Conservation (phyloP, 2,113 vertebrate genomes). For the Calyptomena viridis region DNA sequence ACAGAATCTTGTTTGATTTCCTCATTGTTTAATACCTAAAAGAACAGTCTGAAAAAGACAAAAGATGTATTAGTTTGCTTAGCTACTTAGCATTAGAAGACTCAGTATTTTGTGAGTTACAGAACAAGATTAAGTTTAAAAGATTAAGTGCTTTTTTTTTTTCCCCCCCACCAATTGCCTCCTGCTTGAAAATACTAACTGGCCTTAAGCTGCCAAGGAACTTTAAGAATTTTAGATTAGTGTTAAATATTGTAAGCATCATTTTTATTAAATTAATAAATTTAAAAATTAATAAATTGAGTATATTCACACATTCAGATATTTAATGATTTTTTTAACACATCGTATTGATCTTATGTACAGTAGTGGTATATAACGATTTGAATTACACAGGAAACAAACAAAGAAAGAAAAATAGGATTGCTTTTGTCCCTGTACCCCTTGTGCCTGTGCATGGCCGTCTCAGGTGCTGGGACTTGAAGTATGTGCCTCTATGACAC, state of each 20-base stretch:
- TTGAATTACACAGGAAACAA: neutral
- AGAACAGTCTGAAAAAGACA: neutral
- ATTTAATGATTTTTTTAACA: neutral
- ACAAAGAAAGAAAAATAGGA: neutral
- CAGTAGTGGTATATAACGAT: neutral
- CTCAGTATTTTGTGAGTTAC: conserved; percentile 1
- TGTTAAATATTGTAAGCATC: neutral
- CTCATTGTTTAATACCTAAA: conserved; percentile 7
- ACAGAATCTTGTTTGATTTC: conserved; percentile 27
- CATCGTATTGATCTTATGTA: neutral
- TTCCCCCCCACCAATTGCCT: rapidly evolving
- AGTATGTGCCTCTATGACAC: neutral
- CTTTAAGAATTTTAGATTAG: neutral
- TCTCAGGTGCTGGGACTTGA: neutral
- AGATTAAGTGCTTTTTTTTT: neutral
- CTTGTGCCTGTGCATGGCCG: neutral
- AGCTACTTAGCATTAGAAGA: conserved; percentile 13
- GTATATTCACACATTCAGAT: neutral
- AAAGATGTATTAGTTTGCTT: neutral
- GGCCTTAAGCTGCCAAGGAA: neutral
- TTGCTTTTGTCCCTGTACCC: neutral
- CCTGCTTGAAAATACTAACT: neutral
- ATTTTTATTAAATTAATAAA: no score
- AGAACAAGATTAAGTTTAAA: conserved; percentile 8
- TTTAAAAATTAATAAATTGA: neutral